Conservation (phyloP, 2,888 invertebrate species). For the Ophion slaviceki region DNA sequence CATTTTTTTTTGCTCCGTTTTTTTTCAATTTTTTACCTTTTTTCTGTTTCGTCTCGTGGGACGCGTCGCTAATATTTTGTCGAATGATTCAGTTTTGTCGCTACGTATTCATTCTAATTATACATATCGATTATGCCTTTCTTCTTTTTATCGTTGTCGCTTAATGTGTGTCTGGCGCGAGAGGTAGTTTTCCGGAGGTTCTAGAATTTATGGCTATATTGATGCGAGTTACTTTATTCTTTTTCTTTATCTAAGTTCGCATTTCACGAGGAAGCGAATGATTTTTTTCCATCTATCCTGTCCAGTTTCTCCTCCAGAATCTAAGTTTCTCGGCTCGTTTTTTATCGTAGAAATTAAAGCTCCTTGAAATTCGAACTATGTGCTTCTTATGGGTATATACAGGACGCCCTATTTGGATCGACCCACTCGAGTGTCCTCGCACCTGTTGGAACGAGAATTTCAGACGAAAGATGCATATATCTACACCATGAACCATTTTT, state of each 20-base stretch:
- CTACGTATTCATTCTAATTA: background rate
- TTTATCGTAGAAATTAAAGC: conserved; percentile 42
- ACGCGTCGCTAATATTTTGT: conserved; percentile 12
- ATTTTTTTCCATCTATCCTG: conserved; percentile 39
- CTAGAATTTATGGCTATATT: conserved; percentile 38
- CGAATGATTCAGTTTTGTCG: background rate
- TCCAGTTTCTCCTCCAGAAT: conserved; percentile 8
- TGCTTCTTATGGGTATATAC: conserved; percentile 21
- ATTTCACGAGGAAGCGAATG: conserved; percentile 19
- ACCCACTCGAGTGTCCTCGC: background rate
- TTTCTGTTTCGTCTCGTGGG: background rate
- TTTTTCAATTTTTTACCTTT: background rate
- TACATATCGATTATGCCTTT: conserved; percentile 12
- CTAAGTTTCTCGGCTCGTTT: conserved; percentile 40
- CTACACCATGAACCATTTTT: no score
- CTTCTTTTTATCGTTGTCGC: conserved; percentile 2
- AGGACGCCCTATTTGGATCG: background rate
- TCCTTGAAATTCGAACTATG: conserved; percentile 34
- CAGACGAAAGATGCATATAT: no score
- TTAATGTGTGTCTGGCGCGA: conserved; percentile 32
- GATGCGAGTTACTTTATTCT: conserved; percentile 34
- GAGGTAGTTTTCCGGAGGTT: conserved; percentile 62
- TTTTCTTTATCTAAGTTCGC: background rate
- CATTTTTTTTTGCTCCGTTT: background rate
- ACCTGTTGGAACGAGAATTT: background rate